Evolutionary conservation across 2,888 invertebrate species (phyloP).

Genomic region (Amphipyra berbera): DNA sequence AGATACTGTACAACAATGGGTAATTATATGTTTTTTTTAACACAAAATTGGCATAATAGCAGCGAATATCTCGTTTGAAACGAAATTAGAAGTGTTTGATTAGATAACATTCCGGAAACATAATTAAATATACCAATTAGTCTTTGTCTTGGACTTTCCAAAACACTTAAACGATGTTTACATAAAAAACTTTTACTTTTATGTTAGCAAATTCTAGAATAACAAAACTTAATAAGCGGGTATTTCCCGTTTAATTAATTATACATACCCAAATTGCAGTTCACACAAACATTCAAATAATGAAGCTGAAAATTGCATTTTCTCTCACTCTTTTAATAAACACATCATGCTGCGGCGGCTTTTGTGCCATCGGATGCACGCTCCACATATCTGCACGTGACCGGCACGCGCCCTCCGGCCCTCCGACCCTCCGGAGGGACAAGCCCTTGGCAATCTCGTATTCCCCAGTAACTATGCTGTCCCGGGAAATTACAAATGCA

Average conservation of each 20-base stretch:
- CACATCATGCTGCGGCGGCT: constrained; percentile 69
- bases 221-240: not conserved
- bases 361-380: constrained; percentile 65
- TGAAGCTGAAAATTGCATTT: constrained; percentile 58
- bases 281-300: constrained; percentile 26
- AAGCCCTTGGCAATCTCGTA: constrained; percentile 37
- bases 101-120: constrained; percentile 44
- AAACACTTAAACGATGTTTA: constrained; percentile 25
- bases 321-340: constrained; percentile 66
- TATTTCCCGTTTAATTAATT: not conserved
- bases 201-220: constrained; percentile 12
- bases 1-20: constrained; percentile 51
- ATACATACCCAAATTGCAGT: too few relatives aligned
- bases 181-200: constrained; percentile 44
- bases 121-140: constrained; percentile 45
- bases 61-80: constrained; percentile 21
- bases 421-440: constrained; percentile 53
- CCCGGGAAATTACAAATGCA: constrained; percentile 69
- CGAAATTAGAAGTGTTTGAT: constrained; percentile 37
- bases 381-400: constrained; percentile 70
- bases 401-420: constrained; percentile 63
- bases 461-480: constrained; percentile 55
- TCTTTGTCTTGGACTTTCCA: constrained; percentile 43
- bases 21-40: constrained; percentile 52
- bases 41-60: constrained; percentile 41